Percentiles rank a stretch among this genome's conserved stretches.
These are phyloP conservation scores for Ectemnius cavifrons DNA, from an alignment of 2,888 invertebrate species.

Conservation along the genomic window DNA sequence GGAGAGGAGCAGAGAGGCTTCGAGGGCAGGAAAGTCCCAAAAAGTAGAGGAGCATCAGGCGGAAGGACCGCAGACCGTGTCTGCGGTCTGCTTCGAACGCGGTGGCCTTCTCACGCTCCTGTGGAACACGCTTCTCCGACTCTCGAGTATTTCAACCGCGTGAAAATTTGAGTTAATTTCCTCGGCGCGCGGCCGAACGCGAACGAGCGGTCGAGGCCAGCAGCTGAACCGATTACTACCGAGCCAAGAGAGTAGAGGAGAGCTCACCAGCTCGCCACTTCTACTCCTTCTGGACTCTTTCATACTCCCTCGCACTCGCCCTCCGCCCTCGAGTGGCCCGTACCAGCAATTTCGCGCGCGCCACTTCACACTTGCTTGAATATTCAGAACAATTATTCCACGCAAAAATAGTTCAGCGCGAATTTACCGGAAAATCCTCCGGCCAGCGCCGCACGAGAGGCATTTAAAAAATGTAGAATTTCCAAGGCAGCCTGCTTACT, in stretches of 20 bases:
- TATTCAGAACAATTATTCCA: no score
- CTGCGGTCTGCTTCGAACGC: conserved; percentile 62
- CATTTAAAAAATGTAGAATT: no score
- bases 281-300: no score
- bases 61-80: conserved; percentile 68
- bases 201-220: no score
- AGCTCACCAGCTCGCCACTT: no score
- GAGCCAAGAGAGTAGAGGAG: not conserved
- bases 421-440: no score
- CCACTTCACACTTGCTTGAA: no score
- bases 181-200: not conserved
- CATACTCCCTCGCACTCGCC: conserved; percentile 7
- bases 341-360: no score
- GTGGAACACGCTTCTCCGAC: conserved; percentile 32
- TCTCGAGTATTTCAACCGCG: conserved; percentile 43
- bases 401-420: no score
- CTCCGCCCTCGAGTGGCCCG: no score
- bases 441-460: no score
- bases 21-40: conserved; percentile 48
- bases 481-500: no score
- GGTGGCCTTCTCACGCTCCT: conserved; percentile 44
- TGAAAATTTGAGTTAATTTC: conserved; percentile 55
- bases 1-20: conserved; percentile 5
- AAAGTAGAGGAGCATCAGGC: conserved; percentile 58
- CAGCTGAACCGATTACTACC: not conserved